phyloP scores from a whole-genome alignment of 2,113 vertebrate genomes.

The Halcyon senegalensis region DNA sequence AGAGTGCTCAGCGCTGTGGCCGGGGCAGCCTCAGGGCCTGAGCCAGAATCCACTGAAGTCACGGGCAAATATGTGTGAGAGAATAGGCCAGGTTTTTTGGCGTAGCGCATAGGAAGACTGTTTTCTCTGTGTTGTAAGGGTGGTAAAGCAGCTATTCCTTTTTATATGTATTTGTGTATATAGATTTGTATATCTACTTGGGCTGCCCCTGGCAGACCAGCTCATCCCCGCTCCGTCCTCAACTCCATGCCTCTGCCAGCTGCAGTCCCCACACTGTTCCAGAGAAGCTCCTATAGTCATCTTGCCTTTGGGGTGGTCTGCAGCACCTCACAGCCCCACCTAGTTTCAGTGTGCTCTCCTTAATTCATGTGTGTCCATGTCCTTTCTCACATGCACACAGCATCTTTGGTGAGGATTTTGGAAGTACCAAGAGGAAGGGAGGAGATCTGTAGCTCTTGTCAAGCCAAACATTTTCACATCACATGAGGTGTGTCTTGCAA shows the following conservation, averaged over 20 bases:
- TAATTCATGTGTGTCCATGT: not conserved
- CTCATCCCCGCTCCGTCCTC: not conserved
- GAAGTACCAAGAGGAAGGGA: not conserved
- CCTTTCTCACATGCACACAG: not conserved
- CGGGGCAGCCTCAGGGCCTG: slow-evolving; percentile 8
- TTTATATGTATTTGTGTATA: not conserved
- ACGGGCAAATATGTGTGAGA: not conserved
- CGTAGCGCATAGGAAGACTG: not conserved
- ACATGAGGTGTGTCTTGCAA: not conserved
- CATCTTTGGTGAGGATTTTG: not conserved
- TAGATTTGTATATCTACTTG: not conserved
- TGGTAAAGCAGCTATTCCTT: not conserved
- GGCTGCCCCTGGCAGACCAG: not conserved
- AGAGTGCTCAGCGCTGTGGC: not conserved
- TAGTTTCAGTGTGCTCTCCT: fast-evolving
- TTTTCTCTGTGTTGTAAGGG: not conserved
- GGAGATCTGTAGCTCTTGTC: not conserved
- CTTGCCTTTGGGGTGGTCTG: not conserved
- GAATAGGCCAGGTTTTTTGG: not conserved
- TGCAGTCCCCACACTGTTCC: fast-evolving
- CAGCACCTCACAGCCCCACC: not conserved
- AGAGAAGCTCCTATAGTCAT: not conserved
- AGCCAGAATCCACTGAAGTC: not conserved
- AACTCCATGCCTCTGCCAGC: not conserved
- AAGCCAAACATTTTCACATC: not conserved